Conservation (phyloP, 2,888 invertebrate genomes). For the Agrilus mali region DNA sequence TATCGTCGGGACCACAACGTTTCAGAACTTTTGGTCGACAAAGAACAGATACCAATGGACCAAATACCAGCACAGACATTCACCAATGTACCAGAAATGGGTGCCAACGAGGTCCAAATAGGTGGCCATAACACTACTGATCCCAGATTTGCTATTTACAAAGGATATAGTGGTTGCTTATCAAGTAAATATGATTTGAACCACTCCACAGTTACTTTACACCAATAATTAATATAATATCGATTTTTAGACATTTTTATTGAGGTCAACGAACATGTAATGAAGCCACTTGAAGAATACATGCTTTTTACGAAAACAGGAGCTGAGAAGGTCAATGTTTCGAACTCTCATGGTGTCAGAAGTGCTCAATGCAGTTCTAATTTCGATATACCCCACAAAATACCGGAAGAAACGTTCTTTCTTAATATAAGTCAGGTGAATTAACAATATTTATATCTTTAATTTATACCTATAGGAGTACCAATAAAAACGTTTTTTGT, state of each 20-base stretch:
- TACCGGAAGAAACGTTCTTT: conserved; percentile 41
- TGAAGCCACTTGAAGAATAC: conserved; percentile 84
- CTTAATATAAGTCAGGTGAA: conserved; percentile 46
- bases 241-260: conserved; percentile 63
- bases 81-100: conserved; percentile 52
- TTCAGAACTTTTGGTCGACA: conserved; percentile 60
- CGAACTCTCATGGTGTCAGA: conserved; percentile 72
- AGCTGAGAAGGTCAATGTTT: conserved; percentile 74
- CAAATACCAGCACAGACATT: conserved; percentile 56
- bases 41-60: conserved; percentile 57
- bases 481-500: conserved; percentile 13
- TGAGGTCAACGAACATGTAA: conserved; percentile 72
- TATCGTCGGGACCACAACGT: conserved; percentile 57
- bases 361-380: conserved; percentile 76
- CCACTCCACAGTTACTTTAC: too few relatives aligned
- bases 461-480: neutral
- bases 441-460: too few relatives aligned
- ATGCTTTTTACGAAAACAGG: conserved; percentile 81
- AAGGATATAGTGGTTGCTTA: conserved; percentile 79
- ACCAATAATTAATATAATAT: neutral
- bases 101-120: conserved; percentile 73
- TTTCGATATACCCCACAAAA: conserved; percentile 51
- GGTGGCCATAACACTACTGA: conserved; percentile 79
- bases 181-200: conserved; percentile 68
- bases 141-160: conserved; percentile 67